These are phyloP conservation scores for Trachemys scripta DNA, from an alignment of 2,113 vertebrate genomes.

Conservation along the genomic window DNA sequence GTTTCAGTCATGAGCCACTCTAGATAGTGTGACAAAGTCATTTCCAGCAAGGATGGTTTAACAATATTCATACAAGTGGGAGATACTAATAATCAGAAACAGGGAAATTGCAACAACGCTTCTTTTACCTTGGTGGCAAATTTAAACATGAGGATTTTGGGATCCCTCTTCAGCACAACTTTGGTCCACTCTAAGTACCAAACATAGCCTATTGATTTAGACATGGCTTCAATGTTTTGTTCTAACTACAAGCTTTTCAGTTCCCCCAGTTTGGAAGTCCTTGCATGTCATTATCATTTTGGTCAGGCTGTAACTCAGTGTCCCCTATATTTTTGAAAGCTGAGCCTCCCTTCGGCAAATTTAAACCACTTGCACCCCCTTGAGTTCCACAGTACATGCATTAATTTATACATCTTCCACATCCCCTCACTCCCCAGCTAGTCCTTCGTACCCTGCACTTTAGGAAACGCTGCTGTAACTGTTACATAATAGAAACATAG, in stretches of 20 bases:
- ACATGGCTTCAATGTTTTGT: neutral
- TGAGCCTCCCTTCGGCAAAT: neutral
- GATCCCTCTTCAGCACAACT: neutral
- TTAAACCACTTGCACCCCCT: neutral
- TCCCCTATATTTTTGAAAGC: neutral
- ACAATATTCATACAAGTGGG: neutral
- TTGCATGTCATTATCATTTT: neutral
- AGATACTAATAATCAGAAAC: neutral
- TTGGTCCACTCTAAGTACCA: neutral
- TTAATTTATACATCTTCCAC: neutral
- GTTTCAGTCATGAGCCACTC: neutral
- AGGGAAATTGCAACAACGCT: neutral
- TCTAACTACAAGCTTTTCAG: neutral
- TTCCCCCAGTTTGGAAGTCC: neutral
- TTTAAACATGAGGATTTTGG: neutral
- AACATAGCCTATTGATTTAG: neutral
- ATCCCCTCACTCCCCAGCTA: neutral
- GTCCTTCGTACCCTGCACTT: neutral
- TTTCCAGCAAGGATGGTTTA: neutral
- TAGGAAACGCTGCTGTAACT: neutral
- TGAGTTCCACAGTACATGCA: neutral
- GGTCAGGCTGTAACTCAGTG: neutral
- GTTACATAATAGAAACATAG: neutral
- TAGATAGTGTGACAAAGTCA: neutral
- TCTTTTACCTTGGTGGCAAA: neutral